phyloP scores from a whole-genome alignment of 2,888 invertebrate species.

The Esperia sulphurella region DNA sequence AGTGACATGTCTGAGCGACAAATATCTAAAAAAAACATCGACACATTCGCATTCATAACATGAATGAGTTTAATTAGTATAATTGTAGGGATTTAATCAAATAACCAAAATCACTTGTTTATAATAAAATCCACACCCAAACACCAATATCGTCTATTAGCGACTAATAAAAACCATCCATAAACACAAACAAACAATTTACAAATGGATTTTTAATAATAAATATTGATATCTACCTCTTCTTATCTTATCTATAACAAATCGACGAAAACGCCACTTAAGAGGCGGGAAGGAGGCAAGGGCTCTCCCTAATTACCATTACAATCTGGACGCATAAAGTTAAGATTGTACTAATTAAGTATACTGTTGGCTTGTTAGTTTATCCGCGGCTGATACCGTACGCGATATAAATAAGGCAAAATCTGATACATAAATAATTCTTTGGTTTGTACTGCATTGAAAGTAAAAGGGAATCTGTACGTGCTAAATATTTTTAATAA shows the following conservation, averaged over 20 bases:
- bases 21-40: no score
- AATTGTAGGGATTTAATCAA: no score
- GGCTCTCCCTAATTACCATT: slow-evolving; percentile 55
- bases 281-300: slow-evolving; percentile 39
- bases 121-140: background rate
- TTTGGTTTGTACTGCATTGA: slow-evolving; percentile 5
- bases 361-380: slow-evolving; percentile 45
- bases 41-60: no score
- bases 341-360: slow-evolving; percentile 73
- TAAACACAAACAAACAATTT: slow-evolving; percentile 8
- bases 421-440: slow-evolving; percentile 41
- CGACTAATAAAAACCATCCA: slow-evolving; percentile 6
- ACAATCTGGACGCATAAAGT: slow-evolving; percentile 72
- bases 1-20: no score
- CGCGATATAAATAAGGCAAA: slow-evolving; percentile 44
- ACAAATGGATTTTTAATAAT: slow-evolving; percentile 34
- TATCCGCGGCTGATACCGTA: slow-evolving; percentile 36
- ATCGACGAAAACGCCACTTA: slow-evolving; percentile 70
- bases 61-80: no score
- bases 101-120: no score
- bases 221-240: slow-evolving; percentile 9
- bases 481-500: background rate
- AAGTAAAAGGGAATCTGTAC: no score
- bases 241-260: slow-evolving; percentile 64
- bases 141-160: background rate